Evolutionary conservation across 2,797 vertebrate genomes (phyloP).

Genomic region (Nannoperca obscura): DNA sequence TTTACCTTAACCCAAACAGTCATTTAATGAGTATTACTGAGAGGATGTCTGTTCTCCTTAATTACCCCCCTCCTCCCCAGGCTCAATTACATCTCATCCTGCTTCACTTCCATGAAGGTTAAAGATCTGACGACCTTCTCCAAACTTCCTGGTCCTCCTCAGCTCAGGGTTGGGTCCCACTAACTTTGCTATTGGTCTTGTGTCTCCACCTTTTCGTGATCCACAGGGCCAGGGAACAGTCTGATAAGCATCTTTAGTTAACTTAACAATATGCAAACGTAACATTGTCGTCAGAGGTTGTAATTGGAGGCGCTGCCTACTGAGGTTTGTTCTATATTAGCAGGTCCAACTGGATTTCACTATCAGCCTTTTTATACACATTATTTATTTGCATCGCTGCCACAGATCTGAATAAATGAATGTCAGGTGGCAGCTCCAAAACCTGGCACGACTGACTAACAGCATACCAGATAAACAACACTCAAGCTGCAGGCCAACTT

Average conservation of each 20-base stretch:
- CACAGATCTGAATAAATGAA: no score
- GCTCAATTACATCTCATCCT: slow-evolving; percentile 43
- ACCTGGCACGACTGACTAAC: not conserved
- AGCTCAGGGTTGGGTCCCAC: not conserved
- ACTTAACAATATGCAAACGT: not conserved
- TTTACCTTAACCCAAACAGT: slow-evolving; percentile 87
- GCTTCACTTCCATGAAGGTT: slow-evolving; percentile 29
- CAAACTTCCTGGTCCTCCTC: slow-evolving; percentile 11
- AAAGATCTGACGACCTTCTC: slow-evolving; percentile 23
- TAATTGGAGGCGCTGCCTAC: no score
- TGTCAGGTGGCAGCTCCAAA: no score
- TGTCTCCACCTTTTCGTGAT: not conserved
- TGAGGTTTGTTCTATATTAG: no score
- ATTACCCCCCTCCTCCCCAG: slow-evolving; percentile 58
- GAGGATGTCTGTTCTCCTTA: slow-evolving; percentile 77
- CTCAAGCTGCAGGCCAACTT: no score
- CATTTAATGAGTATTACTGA: slow-evolving; percentile 81
- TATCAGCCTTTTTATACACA: no score
- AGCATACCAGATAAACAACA: not conserved
- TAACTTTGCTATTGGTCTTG: not conserved
- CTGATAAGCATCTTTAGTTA: not conserved
- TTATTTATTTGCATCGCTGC: no score
- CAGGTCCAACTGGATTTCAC: no score
- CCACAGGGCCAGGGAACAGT: not conserved
- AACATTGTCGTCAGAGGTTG: no score